Evolutionary conservation across 2,113 vertebrate genomes (phyloP).

Genomic region (Geococcyx californianus): DNA sequence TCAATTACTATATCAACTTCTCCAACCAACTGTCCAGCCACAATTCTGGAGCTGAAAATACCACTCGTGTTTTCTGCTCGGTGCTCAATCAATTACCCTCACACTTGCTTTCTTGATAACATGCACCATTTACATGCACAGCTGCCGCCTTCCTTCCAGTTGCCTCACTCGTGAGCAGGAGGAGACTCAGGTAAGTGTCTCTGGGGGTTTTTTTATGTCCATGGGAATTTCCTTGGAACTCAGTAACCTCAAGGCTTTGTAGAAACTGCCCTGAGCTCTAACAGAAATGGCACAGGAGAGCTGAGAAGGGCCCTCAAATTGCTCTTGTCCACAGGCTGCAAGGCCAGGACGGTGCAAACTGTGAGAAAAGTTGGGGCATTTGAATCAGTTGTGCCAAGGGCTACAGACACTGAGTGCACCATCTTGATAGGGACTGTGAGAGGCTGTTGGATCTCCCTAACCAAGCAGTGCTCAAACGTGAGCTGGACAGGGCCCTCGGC

Average conservation of each 20-base stretch:
- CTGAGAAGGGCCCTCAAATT: no score
- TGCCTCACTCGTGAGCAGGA: not conserved
- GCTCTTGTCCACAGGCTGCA: not conserved
- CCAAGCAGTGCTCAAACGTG: not conserved
- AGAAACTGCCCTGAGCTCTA: not conserved
- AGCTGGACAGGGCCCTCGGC: accelerated
- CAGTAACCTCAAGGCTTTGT: not conserved
- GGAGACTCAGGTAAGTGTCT: not conserved
- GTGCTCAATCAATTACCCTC: accelerated
- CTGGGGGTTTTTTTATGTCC: not conserved
- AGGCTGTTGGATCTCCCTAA: not conserved
- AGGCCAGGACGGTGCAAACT: not conserved
- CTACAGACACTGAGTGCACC: not conserved
- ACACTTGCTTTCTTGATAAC: not conserved
- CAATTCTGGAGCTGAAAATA: not conserved
- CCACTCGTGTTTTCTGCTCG: accelerated
- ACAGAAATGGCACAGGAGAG: not conserved
- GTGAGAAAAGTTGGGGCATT: accelerated
- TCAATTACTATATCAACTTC: not conserved
- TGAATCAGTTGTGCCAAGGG: not conserved
- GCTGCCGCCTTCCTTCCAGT: not conserved
- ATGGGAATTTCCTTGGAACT: accelerated
- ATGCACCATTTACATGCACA: accelerated
- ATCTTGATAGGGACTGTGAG: accelerated
- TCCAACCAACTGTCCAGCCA: not conserved